These are phyloP conservation scores for Datnioides undecimradiatus DNA, from an alignment of 2,113 vertebrate species.

Conservation along the genomic window DNA sequence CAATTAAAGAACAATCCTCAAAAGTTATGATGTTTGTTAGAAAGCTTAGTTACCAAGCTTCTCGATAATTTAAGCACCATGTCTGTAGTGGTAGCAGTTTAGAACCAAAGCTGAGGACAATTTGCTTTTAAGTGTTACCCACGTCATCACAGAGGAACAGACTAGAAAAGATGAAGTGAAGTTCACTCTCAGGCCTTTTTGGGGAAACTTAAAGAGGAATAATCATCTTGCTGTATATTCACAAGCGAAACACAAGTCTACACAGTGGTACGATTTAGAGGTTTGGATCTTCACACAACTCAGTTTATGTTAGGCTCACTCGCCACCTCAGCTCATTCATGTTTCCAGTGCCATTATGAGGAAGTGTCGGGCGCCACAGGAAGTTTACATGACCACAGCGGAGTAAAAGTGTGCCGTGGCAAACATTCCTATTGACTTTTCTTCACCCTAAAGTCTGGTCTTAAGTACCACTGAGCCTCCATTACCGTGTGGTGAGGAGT, in stretches of 20 bases:
- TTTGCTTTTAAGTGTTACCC: not conserved
- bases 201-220: not conserved
- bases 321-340: constrained; percentile 25
- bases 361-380: constrained; percentile 51
- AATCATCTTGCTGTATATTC: not conserved
- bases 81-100: not conserved
- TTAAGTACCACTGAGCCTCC: constrained; percentile 5
- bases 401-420: constrained; percentile 38
- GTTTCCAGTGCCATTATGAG: constrained; percentile 45
- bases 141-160: not conserved
- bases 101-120: not conserved
- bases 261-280: constrained; percentile 34
- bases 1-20: not conserved
- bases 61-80: not conserved
- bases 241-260: not conserved
- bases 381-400: constrained; percentile 56
- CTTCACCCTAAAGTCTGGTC: constrained; percentile 38
- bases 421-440: constrained; percentile 45
- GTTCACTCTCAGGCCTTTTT: not conserved
- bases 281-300: constrained; percentile 29
- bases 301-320: constrained; percentile 18
- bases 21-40: not conserved
- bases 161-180: not conserved
- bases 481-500: not conserved
- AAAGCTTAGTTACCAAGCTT: not conserved